Evolutionary conservation across 2,888 invertebrate genomes (phyloP).

Genomic region (Luperina testacea): DNA sequence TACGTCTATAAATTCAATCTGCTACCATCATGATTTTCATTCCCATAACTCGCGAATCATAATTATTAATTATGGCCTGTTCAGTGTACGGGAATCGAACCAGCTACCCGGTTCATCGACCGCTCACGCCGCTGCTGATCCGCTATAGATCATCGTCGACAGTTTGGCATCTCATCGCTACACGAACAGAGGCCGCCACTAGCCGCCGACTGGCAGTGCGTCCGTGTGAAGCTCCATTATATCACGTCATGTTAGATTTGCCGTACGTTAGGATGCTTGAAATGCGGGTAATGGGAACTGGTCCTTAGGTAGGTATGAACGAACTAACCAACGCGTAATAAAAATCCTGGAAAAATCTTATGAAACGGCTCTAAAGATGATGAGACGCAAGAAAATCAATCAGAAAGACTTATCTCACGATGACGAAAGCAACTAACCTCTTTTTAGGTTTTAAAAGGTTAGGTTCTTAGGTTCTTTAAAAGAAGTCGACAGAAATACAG

Average conservation of each 20-base stretch:
- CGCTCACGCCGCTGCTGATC: conserved; percentile 60
- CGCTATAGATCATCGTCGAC: conserved; percentile 73
- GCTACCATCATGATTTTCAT: conserved; percentile 62
- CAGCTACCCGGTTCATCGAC: conserved; percentile 63
- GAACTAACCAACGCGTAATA: not conserved
- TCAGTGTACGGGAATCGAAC: conserved; percentile 57
- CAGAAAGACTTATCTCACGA: not conserved
- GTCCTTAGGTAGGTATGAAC: not conserved
- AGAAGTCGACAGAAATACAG: not conserved
- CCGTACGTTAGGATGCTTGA: not conserved
- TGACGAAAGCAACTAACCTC: not conserved
- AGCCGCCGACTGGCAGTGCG: conserved; percentile 62
- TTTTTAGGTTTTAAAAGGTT: too few relatives aligned
- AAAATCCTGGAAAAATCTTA: not conserved
- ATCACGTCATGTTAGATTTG: conserved; percentile 29
- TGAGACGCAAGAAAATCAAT: not conserved
- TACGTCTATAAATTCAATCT: conserved; percentile 59
- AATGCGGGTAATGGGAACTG: not conserved
- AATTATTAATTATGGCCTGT: conserved; percentile 61
- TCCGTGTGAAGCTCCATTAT: conserved; percentile 49
- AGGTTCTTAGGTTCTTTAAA: too few relatives aligned
- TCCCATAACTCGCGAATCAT: conserved; percentile 64
- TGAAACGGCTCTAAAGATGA: not conserved
- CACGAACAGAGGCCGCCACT: conserved; percentile 67
- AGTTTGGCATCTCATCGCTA: conserved; percentile 69